Conservation (phyloP, 2,888 invertebrate genomes). For the Myathropa florea region DNA sequence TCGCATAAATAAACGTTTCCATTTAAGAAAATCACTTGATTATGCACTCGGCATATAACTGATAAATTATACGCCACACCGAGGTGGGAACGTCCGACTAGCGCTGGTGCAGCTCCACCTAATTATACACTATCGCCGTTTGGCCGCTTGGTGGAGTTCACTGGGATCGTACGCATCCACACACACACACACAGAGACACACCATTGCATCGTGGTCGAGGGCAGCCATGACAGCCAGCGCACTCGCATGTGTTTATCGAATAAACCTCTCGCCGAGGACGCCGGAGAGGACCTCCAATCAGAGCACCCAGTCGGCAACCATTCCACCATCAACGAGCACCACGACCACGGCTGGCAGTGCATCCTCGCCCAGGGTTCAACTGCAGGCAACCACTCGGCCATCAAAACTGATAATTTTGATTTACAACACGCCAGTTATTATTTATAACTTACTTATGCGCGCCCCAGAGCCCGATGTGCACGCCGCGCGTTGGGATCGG, state of each 20-base stretch:
- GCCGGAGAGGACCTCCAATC: constrained; percentile 40
- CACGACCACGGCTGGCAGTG: constrained; percentile 33
- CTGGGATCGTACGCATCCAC: constrained; percentile 54
- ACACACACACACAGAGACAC: background rate
- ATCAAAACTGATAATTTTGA: constrained; percentile 80
- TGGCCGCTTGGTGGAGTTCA: constrained; percentile 33
- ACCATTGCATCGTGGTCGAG: constrained; percentile 19
- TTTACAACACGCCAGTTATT: constrained; percentile 81
- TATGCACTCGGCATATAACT: constrained; percentile 71
- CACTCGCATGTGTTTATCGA: constrained; percentile 63
- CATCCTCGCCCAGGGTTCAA: constrained; percentile 51
- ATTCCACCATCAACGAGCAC: constrained; percentile 11
- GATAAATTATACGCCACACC: constrained; percentile 59
- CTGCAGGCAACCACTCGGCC: constrained; percentile 68
- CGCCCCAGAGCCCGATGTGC: constrained; percentile 38
- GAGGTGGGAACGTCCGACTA: constrained; percentile 55
- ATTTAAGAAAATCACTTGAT: constrained; percentile 75
- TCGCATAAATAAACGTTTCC: constrained; percentile 70
- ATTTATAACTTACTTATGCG: constrained; percentile 81
- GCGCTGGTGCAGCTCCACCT: constrained; percentile 49
- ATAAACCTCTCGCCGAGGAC: constrained; percentile 40
- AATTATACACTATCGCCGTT: constrained; percentile 64
- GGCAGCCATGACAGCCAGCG: constrained; percentile 52
- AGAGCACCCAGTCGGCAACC: constrained; percentile 42
- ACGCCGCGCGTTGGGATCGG: constrained; percentile 44